A percentile compares a stretch with the other conserved stretches of the same genome.
Conservation (phyloP, 2,888 invertebrate species). For the Hydriomena furcata region DNA sequence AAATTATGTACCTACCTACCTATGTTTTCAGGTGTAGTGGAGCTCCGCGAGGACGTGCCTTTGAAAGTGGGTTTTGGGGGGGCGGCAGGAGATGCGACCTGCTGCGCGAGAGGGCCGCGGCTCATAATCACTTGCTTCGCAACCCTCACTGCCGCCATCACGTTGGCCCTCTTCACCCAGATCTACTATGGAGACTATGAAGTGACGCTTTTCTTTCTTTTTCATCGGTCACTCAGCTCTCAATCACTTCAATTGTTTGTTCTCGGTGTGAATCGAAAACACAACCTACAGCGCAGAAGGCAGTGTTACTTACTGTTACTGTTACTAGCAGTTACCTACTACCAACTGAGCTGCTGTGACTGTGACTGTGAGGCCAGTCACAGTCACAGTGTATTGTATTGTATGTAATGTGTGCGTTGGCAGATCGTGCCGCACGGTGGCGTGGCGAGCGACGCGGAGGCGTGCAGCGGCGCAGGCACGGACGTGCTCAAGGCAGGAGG, state of each 20-base stretch:
- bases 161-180: slow-evolving; percentile 88
- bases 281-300: too few species aligned
- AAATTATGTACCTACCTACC: too few species aligned
- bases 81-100: slow-evolving; percentile 49
- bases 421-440: slow-evolving; percentile 90
- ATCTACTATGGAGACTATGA: slow-evolving; percentile 89
- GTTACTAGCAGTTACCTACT: too few species aligned
- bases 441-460: slow-evolving; percentile 87
- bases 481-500: slow-evolving; percentile 88
- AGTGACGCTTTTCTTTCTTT: slow-evolving; percentile 79
- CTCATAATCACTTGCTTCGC: slow-evolving; percentile 87
- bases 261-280: too few species aligned
- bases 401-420: too few species aligned
- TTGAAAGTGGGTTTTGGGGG: slow-evolving; percentile 60
- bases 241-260: too few species aligned
- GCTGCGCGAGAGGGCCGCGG: slow-evolving; percentile 82
- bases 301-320: too few species aligned
- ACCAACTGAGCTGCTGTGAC: too few species aligned
- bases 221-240: too few species aligned
- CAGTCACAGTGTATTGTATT: too few species aligned
- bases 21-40: slow-evolving; percentile 65
- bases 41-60: slow-evolving; percentile 83
- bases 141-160: slow-evolving; percentile 86
- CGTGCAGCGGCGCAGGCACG: slow-evolving; percentile 89
- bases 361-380: too few species aligned